Base-by-base conservation (phyloP, 2,113 vertebrate genomes). In the Phylloscopus trochilus region DNA sequence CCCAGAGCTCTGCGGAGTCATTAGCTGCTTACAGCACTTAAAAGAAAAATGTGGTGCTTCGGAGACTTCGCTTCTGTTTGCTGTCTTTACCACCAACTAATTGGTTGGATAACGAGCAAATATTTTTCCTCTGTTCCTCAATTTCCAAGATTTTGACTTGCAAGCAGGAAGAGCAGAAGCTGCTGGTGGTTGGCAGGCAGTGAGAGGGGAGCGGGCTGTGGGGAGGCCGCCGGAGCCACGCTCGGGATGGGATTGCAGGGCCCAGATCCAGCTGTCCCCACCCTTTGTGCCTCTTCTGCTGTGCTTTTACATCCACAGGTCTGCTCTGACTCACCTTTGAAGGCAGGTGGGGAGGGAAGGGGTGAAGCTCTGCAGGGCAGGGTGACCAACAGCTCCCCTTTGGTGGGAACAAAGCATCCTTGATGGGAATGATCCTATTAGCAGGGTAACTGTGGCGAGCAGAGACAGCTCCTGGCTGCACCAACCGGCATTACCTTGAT, bases 61-160 rank as follows among this genome's bases (percentile, higher is more conserved):
- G 37, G 92, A 95, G 91, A 79, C 92, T 67, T 49, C 27, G 20
- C 92, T 95, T 89, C 91, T 96, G 92, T 87, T 95, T 82, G 84
- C 93, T 91, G 83, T 94, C 94, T 94, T 83, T 92, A 83, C 94
- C 73, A 89, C 73, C 91, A 83, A 87, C 92, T 82, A 83, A 95
- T 93, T 95, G 94, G 75, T 95, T 91, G 94, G 94, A 74, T 95
- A 96, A 81, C 56, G 82, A 89, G 96, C 87, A 96, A 90, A 83
- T 73, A 73, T 80, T 93, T 87, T 90, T 87, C 95, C 95, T 94
- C 81, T 93, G 70, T 93, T 89, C 93, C 89, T 92, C 89, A 28
- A 87, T 95, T 93, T 93, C 88, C 90, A 63, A 49, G 26, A 74
- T 92, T 91, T 77, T 85, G 78, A 85, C 86, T 95, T 46, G 53